Evolutionary conservation across 2,113 vertebrate species (phyloP), one percentile per base, ranked within the genome.

Genomic region (Chamaea fasciata): DNA sequence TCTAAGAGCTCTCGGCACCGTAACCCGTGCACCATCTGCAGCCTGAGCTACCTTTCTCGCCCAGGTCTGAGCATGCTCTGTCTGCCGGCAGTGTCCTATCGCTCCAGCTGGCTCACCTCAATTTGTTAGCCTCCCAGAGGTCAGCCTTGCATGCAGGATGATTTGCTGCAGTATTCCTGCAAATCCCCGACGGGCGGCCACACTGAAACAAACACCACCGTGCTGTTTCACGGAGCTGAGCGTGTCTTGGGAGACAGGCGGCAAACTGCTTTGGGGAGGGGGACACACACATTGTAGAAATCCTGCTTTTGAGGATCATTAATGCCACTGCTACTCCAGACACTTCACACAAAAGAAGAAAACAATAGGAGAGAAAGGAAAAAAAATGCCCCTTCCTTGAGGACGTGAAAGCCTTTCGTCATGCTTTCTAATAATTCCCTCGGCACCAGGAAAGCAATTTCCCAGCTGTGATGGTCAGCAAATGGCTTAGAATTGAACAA

Each of bases 71-170:
- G 96, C 95, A 97, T 97, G 97, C 97, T 97, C 97, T 13, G 50
- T 91, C 62, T 78, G 85, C 28, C 80, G 24, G 92, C 85, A 50
- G 70, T 94, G 88, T 97, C 97, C 97, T 96, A 71, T 46, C 57
- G 62, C 96, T 96, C 94, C 94, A 90, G 96, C 95, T 87, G 94
- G 91, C 95, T 97, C 97, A 96, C 96, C 96, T 96, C 96, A 95
- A 96, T 97, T 96, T 97, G 96, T 94, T 83, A 95, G 97, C 94
- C 73, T 95, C 97, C 96, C 95, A 86, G 96, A 97, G 96, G 97
- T 97, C 96, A 96, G 90, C 85, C 89, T 82, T 92, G 88, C 91
- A 92, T 91, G 90, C 90, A 80, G 88, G 93, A 96, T 95, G 94
- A 94, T 96, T 96, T 96, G 90, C 97, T 97, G 96, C 96, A 95